Percentiles rank a stretch among this genome's conserved stretches.
Evolutionary conservation across 2,888 invertebrate species (phyloP).

Genomic region (Ceratothoa steindachneri): DNA sequence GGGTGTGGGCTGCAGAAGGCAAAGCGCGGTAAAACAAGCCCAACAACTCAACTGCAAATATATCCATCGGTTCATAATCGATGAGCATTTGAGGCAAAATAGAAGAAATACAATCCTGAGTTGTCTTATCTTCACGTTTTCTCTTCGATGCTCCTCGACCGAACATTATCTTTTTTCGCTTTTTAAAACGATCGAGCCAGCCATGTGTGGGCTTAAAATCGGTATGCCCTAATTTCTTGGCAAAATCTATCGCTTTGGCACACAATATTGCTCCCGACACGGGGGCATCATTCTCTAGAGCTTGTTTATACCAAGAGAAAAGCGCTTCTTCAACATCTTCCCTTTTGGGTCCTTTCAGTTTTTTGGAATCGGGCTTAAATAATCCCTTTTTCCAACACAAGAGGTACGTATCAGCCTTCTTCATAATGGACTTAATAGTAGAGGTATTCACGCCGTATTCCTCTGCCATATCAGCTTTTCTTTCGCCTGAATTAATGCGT

Average conservation of each 20-base stretch:
- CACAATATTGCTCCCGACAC: constrained; percentile 42
- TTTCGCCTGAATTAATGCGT: constrained; percentile 38
- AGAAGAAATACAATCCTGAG: constrained; percentile 28
- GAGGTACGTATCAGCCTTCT: constrained; percentile 37
- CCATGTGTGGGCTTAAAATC: constrained; percentile 47
- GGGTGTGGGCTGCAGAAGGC: constrained; percentile 19
- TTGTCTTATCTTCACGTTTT: constrained; percentile 32
- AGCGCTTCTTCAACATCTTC: constrained; percentile 42
- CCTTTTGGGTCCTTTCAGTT: constrained; percentile 39
- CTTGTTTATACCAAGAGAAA: constrained; percentile 39
- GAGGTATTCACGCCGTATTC: constrained; percentile 41
- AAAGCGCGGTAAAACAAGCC: constrained; percentile 35
- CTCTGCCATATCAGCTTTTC: constrained; percentile 41
- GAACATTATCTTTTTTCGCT: constrained; percentile 41
- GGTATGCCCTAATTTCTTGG: constrained; percentile 36
- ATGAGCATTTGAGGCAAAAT: constrained; percentile 30
- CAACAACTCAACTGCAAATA: constrained; percentile 40
- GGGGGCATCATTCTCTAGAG: constrained; percentile 27
- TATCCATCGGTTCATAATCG: constrained; percentile 33
- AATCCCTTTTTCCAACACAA: constrained; percentile 44
- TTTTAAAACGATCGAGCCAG: constrained; percentile 44
- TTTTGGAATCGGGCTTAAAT: constrained; percentile 38
- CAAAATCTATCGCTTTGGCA: constrained; percentile 43
- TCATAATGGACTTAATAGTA: constrained; percentile 43
- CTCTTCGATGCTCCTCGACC: constrained; percentile 30